Percentiles rank a stretch among this genome's conserved stretches.
These are phyloP conservation scores for Calameuta idolon DNA, from an alignment of 2,888 invertebrate genomes.

Conservation along the genomic window DNA sequence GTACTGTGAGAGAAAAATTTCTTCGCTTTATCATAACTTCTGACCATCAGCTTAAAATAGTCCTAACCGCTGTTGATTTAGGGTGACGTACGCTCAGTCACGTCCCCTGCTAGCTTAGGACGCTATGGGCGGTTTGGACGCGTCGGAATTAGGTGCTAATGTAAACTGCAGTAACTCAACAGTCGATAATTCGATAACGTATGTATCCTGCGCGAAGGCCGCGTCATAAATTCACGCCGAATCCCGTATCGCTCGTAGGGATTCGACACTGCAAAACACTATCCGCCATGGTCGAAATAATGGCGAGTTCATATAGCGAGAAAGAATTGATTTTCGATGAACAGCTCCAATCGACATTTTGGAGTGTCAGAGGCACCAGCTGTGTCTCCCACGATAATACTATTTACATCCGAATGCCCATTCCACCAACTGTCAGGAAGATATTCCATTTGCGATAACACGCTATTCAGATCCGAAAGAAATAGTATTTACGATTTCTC, in stretches of 20 bases:
- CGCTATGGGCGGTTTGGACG: conserved; percentile 28
- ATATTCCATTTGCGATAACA: not conserved
- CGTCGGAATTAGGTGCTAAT: conserved; percentile 40
- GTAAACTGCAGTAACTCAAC: conserved; percentile 29
- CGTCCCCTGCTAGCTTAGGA: conserved; percentile 40
- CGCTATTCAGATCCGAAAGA: not conserved
- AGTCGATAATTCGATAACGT: conserved; percentile 22
- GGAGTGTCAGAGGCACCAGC: not conserved
- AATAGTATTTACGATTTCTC: not conserved
- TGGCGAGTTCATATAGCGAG: not conserved
- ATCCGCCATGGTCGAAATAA: not conserved
- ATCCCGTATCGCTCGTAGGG: not conserved
- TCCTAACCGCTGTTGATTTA: not conserved
- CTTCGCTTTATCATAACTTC: not conserved
- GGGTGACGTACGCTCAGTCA: not conserved
- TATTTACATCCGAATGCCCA: not conserved
- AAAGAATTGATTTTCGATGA: not conserved
- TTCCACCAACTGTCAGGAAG: not conserved
- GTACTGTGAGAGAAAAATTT: not conserved
- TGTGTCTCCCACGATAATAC: not conserved
- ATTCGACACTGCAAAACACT: not conserved
- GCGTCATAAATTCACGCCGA: not conserved
- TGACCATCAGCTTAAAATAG: not conserved
- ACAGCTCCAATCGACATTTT: not conserved
- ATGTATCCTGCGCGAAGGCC: not conserved